Percentiles rank a stretch among this genome's conserved stretches.
These are phyloP conservation scores for Gyrodactylus salaris DNA, from an alignment of 1,140 invertebrate genomes.

Conservation along the genomic window DNA sequence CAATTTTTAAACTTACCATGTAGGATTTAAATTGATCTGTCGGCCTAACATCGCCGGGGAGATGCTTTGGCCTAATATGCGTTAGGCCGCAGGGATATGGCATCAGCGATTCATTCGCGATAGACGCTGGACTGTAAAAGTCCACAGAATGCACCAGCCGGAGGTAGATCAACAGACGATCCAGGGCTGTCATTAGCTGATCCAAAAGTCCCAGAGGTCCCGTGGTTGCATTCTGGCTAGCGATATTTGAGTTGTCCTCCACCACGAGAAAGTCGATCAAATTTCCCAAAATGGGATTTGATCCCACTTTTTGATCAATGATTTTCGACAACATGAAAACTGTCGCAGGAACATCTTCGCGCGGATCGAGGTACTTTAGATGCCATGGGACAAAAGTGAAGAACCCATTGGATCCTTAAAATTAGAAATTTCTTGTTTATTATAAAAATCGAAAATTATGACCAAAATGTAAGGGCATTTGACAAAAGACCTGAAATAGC, in stretches of 20 bases:
- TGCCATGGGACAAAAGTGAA: too few species aligned
- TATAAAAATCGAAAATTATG: too few species aligned
- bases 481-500: not conserved
- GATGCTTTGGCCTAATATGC: conserved; percentile 34
- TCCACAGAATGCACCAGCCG: conserved; percentile 89
- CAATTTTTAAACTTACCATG: too few species aligned
- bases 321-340: not conserved
- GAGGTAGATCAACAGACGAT: conserved; percentile 55
- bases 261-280: not conserved
- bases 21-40: too few species aligned
- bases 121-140: conserved; percentile 92
- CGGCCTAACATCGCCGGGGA: too few species aligned
- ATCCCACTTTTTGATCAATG: not conserved
- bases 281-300: not conserved
- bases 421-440: too few species aligned
- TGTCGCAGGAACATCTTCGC: not conserved
- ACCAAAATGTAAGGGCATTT: not conserved
- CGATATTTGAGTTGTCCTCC: not conserved
- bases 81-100: conserved; percentile 91
- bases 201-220: not conserved
- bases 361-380: not conserved
- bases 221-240: not conserved
- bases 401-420: too few species aligned
- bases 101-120: conserved; percentile 98
- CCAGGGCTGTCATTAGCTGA: conserved; percentile 19